Conservation (phyloP, 2,113 vertebrate genomes). For the Scortum barcoo region DNA sequence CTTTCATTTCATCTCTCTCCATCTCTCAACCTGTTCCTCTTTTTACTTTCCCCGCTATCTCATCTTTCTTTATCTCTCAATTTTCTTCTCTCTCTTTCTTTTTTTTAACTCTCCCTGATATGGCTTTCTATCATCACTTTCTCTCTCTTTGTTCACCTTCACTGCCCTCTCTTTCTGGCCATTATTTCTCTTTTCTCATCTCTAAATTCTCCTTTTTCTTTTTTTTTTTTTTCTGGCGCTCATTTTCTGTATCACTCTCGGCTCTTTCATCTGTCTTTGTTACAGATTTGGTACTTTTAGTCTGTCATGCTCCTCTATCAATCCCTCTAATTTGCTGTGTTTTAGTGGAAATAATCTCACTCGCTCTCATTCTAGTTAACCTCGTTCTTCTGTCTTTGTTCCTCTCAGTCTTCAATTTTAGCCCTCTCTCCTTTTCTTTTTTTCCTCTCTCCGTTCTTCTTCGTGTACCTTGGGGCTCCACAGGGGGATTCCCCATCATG, state of each 20-base stretch:
- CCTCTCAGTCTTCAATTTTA: neutral
- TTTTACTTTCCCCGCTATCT: neutral
- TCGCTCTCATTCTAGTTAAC: neutral
- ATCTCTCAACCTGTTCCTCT: neutral
- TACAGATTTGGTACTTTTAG: neutral
- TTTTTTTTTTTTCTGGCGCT: neutral
- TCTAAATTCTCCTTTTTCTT: neutral
- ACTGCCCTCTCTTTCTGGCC: neutral
- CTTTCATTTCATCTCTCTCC: neutral
- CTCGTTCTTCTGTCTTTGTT: neutral
- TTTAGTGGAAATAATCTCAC: neutral
- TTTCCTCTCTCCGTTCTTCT: constrained; percentile 8
- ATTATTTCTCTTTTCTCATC: constrained; percentile 1
- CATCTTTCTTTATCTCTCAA: neutral
- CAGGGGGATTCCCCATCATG: constrained; percentile 6
- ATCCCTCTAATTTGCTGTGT: neutral
- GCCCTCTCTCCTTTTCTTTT: neutral
- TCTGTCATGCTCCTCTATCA: neutral
- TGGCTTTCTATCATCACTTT: neutral
- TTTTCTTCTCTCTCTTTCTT: neutral
- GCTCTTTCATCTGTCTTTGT: constrained; percentile 5
- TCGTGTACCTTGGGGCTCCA: constrained; percentile 6
- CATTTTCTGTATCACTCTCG: neutral
- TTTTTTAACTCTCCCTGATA: neutral
- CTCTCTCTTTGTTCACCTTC: neutral